Evolutionary conservation across 2,888 invertebrate species (phyloP).

Genomic region (Blera fallax): DNA sequence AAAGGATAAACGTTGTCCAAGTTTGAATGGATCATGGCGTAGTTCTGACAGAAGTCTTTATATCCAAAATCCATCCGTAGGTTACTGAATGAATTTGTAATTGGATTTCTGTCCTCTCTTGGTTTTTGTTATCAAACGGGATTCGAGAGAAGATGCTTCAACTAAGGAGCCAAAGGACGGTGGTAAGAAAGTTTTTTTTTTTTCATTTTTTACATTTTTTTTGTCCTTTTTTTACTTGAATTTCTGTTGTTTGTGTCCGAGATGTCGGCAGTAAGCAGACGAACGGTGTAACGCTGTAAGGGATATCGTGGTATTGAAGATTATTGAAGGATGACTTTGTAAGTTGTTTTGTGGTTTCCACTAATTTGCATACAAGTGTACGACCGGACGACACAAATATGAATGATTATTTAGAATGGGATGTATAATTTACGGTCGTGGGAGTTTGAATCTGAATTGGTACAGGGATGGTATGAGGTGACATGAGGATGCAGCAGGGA

Average conservation of each 20-base stretch:
- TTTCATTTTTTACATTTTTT: not conserved
- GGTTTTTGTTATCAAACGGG: constrained; percentile 67
- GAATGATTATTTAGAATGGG: not conserved
- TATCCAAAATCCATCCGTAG: constrained; percentile 71
- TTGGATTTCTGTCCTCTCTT: constrained; percentile 69
- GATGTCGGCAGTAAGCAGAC: not conserved
- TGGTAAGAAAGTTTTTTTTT: constrained; percentile 16
- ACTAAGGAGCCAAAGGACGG: constrained; percentile 55
- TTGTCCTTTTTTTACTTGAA: constrained; percentile 5
- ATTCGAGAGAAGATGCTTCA: constrained; percentile 57
- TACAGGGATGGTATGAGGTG: not conserved
- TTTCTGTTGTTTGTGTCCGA: constrained; percentile 20
- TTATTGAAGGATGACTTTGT: constrained; percentile 61
- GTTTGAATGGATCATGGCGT: constrained; percentile 73
- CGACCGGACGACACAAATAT: constrained; percentile 5
- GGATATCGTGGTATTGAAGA: constrained; percentile 41
- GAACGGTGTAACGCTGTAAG: not conserved
- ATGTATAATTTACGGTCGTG: not conserved
- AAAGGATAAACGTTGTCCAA: constrained; percentile 71
- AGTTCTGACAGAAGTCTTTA: constrained; percentile 72
- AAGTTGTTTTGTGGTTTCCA: constrained; percentile 57
- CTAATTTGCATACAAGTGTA: constrained; percentile 57
- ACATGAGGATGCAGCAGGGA: not conserved
- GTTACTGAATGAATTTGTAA: constrained; percentile 73
- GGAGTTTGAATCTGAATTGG: not conserved